Conservation (phyloP, 1,140 invertebrate species). For the Charaxes varanes region DNA sequence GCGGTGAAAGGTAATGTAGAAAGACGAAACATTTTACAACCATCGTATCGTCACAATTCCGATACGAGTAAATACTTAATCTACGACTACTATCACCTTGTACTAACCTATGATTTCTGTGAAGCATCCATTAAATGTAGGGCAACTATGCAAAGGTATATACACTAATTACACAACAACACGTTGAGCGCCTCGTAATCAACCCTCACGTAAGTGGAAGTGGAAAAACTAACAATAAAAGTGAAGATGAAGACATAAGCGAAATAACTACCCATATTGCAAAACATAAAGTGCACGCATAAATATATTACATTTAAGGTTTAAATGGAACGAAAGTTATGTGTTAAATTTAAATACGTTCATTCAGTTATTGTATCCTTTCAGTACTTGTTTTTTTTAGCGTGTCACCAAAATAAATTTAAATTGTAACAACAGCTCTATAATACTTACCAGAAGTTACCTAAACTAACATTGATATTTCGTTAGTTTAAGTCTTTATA, state of each 20-base stretch:
- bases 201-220: conserved; percentile 17
- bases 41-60: conserved; percentile 8
- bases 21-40: conserved; percentile 7
- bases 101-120: conserved; percentile 59
- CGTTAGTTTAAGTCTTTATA: no score
- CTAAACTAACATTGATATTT: no score
- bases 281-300: no score
- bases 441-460: no score
- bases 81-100: conserved; percentile 66
- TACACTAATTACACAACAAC: conserved; percentile 57
- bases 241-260: conserved; percentile 6
- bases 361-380: no score
- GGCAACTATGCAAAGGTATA: conserved; percentile 42
- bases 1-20: conserved; percentile 1
- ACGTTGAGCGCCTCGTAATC: conserved; percentile 37
- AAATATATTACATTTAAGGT: no score
- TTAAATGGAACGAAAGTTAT: no score
- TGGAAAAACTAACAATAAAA: not conserved
- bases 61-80: conserved; percentile 33
- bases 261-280: no score
- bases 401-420: no score
- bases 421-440: no score
- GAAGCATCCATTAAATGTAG: conserved; percentile 48
- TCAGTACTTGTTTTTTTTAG: no score
- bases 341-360: no score